Base-by-base conservation (phyloP, 2,113 vertebrate genomes). In the Pristiophorus japonicus region DNA sequence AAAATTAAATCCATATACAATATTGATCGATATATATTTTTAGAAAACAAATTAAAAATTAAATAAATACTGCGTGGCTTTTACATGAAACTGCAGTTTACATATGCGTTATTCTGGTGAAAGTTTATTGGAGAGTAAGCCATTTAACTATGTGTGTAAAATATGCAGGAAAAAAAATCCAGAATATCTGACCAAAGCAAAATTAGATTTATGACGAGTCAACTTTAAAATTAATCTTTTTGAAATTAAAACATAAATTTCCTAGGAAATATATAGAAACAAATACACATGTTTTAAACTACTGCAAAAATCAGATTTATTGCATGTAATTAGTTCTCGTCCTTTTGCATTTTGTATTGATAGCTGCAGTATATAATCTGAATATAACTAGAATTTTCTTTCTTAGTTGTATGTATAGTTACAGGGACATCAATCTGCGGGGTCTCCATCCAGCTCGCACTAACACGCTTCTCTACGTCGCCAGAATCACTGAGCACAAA, bases 401-500 rank as follows among this genome's bases (percentile, higher is more conserved):
- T 92, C 90, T 22, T 63, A 38, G 34, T 20, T 65, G n/a, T 38
- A 55, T 81, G 75, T 81, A 16, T 38, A 42, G 18, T 65, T 63
- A 42, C 62, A n/a, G 90, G 42, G 22, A 65, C n/a, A 63, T 34
- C 14, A 65, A 65, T 18, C n/a, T 94, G 8, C 14, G 12, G 27
- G 12, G 22, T 94, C 66, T 47, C 20, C 66, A 70, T 45, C 87
- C 66, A 18, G 24, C 45, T 67, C 45, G 30, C 93, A 45, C 93
- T 94, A 70, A 94, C 66, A 34, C 45, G 20, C 8, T 45, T 70
- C 93, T 67, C 27, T 51, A 94, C 10, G 22, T 70, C 30, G 14
- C 42, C 93, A 94, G 30, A 70, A 47, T 94, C 66, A 94, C 65
- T 94, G 93, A 94, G 34, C 42, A 51, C 93, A 94, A 94, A 94